Evolutionary conservation across 1,140 invertebrate species (phyloP).

Genomic region (Leptoteleia sp.): DNA sequence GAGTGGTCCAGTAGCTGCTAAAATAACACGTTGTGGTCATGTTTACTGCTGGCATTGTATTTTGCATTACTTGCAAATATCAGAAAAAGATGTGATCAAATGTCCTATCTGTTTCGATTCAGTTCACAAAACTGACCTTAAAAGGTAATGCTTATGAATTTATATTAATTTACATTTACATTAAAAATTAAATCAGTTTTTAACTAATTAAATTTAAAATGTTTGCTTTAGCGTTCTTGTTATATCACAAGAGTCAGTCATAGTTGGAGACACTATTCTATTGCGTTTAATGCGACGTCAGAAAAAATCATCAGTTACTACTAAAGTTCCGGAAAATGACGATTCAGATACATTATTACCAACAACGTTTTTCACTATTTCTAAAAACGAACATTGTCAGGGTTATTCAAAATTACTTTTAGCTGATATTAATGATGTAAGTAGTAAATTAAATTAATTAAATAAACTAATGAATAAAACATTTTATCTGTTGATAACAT

Average conservation of each 20-base stretch:
- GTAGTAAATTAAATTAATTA: constrained; percentile 46
- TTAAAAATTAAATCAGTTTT: no score
- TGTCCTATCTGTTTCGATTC: constrained; percentile 94
- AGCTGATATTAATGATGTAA: constrained; percentile 84
- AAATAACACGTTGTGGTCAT: constrained; percentile 97
- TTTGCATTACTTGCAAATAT: constrained; percentile 93
- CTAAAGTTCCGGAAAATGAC: constrained; percentile 81
- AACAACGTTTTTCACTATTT: constrained; percentile 77
- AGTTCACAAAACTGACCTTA: constrained; percentile 89
- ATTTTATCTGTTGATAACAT: background rate
- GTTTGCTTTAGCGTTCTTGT: constrained; percentile 81
- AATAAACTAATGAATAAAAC: no score
- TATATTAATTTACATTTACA: no score
- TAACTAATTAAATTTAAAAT: no score
- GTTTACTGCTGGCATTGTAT: constrained; percentile 98
- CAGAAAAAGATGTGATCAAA: constrained; percentile 87
- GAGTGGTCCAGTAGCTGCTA: constrained; percentile 89
- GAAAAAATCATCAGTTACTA: constrained; percentile 88
- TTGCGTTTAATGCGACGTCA: constrained; percentile 93
- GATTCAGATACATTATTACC: constrained; percentile 69
- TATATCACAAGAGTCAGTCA: constrained; percentile 83
- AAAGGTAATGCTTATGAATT: constrained; percentile 85
- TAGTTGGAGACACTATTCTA: constrained; percentile 87
- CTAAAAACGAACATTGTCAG: constrained; percentile 79
- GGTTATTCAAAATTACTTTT: constrained; percentile 90